A percentile compares a stretch with the other conserved stretches of the same genome.
phyloP scores from a whole-genome alignment of 2,113 vertebrate genomes.

The Chloropsis cyanopogon region DNA sequence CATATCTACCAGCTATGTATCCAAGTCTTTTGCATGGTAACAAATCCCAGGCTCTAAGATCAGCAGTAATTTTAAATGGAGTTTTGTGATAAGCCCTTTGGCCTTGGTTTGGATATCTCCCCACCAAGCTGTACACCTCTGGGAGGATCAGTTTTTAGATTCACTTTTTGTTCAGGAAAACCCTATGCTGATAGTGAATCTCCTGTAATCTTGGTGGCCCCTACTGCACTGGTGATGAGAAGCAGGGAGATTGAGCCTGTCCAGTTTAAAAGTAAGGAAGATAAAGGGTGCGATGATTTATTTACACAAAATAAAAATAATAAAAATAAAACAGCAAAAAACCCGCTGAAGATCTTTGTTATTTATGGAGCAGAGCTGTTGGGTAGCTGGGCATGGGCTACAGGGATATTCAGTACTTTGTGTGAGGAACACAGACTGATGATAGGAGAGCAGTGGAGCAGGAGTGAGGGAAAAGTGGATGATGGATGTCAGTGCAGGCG shows the following conservation, averaged over 20 bases:
- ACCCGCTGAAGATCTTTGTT: neutral
- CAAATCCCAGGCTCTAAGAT: neutral
- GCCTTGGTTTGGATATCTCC: neutral
- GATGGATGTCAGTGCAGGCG: neutral
- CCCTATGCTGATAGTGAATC: neutral
- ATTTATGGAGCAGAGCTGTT: neutral
- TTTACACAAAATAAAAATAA: neutral
- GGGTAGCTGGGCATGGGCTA: neutral
- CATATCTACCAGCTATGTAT: neutral
- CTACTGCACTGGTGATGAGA: neutral
- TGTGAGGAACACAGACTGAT: neutral
- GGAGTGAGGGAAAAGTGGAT: neutral
- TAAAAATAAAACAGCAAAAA: neutral
- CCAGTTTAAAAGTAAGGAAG: neutral
- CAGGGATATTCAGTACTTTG: neutral
- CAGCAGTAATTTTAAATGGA: neutral
- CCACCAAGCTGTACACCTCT: neutral
- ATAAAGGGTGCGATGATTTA: neutral
- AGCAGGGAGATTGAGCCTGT: neutral
- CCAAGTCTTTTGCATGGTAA: neutral
- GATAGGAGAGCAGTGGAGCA: neutral
- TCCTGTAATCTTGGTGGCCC: neutral
- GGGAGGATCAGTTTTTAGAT: neutral
- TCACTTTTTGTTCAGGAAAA: neutral
- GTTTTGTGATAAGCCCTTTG: neutral